Evolutionary conservation across 1,140 invertebrate species (phyloP).

Genomic region (Gryllus bimaculatus): DNA sequence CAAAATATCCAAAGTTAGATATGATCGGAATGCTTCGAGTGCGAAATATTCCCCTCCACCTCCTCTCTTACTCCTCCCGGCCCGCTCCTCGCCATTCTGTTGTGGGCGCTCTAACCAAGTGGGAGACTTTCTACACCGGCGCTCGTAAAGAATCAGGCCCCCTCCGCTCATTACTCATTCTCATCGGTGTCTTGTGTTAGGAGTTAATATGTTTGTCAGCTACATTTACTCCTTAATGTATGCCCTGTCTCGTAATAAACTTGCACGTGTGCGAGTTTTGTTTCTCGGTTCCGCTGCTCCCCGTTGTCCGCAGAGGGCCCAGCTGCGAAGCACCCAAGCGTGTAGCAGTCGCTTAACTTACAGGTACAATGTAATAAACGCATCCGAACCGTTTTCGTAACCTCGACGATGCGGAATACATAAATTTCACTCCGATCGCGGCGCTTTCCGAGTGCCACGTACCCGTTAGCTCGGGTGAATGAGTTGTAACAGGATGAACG

Average conservation of each 20-base stretch:
- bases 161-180: neutral
- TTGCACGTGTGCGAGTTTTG: neutral
- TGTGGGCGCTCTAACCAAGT: neutral
- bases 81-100: neutral
- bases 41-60: too few relatives aligned
- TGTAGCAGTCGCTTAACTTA: neutral
- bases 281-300: neutral
- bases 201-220: constrained; percentile 1
- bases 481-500: neutral
- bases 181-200: neutral
- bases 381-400: neutral
- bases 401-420: neutral
- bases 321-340: neutral
- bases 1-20: too few relatives aligned
- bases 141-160: neutral
- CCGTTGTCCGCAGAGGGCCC: neutral
- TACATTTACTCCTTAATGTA: neutral
- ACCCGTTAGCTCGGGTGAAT: neutral
- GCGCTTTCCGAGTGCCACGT: neutral
- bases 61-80: too few relatives aligned
- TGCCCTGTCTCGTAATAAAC: neutral
- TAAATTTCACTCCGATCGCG: neutral
- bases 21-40: too few relatives aligned
- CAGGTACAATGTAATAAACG: neutral
- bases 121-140: neutral